Evolutionary conservation across 2,113 vertebrate species (phyloP), one percentile per base, ranked within the genome.

Genomic region (Manacus vitellinus): DNA sequence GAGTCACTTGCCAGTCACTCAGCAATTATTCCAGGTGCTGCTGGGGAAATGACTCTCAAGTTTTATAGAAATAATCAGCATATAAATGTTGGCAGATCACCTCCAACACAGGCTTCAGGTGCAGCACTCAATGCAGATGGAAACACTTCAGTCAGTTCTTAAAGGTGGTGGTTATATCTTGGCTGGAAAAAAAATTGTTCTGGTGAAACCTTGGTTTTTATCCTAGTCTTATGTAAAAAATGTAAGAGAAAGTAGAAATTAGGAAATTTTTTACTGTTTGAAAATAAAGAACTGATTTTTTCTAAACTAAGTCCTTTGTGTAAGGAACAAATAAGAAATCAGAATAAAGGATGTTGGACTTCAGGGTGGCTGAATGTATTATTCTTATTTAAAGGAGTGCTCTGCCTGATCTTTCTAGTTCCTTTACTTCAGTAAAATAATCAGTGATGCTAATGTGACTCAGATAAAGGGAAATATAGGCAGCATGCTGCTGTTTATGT

Each of bases 21-120:
- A 97, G 97, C 98, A 98, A 98, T 98, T 98, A 98, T 98, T 98
- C 97, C 98, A 98, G 98, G 97, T 98, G 97, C 97, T 98, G 96
- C 97, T 96, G 93, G 95, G 94, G 95, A 98, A 96, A 98, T 97
- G 92, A 96, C 97, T 98, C 97, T 97, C 94, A 95, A 97, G 96
- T 97, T 97, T 98, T 97, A 98, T 93, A 92, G 94, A 93, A 98
- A 92, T 97, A 98, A 98, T 98, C 98, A 98, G 95, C 95, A 94
- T 92, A 96, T 93, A 97, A 98, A 97, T 97, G 96, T 95, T 98
- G 97, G 95, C 96, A 98, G 87, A n/a, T n/a, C n/a, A 95, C 86
- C 80, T 93, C 74, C 49, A 92, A 79, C 95, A 80, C 35, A 24
- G 74, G 65, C 94, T 97, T 98, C 97, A 97, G 97, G 97, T 98